Conservation (phyloP, 2,797 vertebrate species). For the Varecia variegata region DNA sequence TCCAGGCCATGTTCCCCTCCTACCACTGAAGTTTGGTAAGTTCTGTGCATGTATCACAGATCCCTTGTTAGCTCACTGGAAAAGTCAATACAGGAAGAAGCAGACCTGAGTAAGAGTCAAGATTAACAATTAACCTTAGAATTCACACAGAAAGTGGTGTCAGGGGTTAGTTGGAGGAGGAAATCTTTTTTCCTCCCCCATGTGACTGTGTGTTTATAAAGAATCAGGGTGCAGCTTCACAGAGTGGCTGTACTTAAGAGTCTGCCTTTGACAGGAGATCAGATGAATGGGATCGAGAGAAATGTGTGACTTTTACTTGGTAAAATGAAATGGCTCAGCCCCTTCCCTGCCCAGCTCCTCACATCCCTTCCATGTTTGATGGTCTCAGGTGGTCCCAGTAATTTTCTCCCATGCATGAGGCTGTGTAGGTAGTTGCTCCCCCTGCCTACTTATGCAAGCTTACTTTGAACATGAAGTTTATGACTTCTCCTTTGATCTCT, state of each 20-base stretch:
- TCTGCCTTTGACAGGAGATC: conserved; percentile 40
- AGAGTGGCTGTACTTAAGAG: conserved; percentile 22
- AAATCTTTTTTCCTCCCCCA: neutral
- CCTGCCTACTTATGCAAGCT: neutral
- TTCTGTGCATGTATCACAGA: neutral
- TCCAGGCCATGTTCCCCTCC: neutral
- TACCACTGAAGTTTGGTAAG: neutral
- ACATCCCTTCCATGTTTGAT: neutral
- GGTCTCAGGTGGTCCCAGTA: neutral
- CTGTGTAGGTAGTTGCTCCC: neutral
- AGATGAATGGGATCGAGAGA: neutral
- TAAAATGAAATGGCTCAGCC: neutral
- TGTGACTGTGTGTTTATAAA: neutral
- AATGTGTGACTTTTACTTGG: neutral
- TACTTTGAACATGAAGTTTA: conserved; percentile 49
- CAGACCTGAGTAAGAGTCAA: neutral
- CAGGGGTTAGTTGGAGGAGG: neutral
- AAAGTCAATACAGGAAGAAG: conserved; percentile 56
- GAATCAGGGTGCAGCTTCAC: conserved; percentile 14
- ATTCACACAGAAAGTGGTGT: conserved; percentile 33
- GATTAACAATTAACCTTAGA: conserved; percentile 58
- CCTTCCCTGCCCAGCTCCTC: neutral
- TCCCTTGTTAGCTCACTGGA: neutral
- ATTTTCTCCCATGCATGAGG: neutral
- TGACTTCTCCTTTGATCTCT: conserved; percentile 43